A percentile compares a stretch with the other conserved stretches of the same genome.
These are phyloP conservation scores for Scaptomyza tumidula DNA, from an alignment of 2,888 invertebrate species.

Conservation along the genomic window DNA sequence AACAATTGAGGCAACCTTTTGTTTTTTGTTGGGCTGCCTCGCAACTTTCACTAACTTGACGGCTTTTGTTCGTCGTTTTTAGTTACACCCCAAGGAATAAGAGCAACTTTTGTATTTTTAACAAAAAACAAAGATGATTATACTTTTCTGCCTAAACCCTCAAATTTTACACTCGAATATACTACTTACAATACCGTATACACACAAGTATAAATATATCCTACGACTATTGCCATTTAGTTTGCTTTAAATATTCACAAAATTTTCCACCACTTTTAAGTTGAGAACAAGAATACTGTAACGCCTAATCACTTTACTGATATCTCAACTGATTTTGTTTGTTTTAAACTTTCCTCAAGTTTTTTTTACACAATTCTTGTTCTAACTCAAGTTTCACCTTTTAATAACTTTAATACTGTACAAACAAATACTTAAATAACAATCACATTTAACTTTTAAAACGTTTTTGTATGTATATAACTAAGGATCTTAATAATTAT, in stretches of 20 bases:
- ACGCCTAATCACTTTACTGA: constrained; percentile 32
- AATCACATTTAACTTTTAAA: constrained; percentile 32
- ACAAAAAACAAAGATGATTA: too few species aligned
- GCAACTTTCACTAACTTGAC: constrained; percentile 21
- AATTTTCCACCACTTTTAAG: constrained; percentile 35
- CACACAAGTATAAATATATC: constrained; percentile 47
- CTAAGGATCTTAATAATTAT: constrained; percentile 14
- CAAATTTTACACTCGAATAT: constrained; percentile 16
- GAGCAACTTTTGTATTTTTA: constrained; percentile 7
- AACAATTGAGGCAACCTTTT: constrained; percentile 20
- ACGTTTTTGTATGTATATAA: constrained; percentile 72
- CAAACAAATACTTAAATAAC: constrained; percentile 50
- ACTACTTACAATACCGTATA: constrained; percentile 28
- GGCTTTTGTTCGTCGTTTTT: constrained; percentile 38
- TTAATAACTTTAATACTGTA: constrained; percentile 55
- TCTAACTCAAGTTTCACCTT: constrained; percentile 48
- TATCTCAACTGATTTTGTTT: constrained; percentile 23
- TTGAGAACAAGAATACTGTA: constrained; percentile 22
- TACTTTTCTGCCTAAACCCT: too few species aligned
- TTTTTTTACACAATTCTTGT: constrained; percentile 45
- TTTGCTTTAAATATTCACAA: constrained; percentile 38
- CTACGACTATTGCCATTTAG: constrained; percentile 46
- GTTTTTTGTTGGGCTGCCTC: constrained; percentile 4
- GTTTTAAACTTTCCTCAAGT: constrained; percentile 25
- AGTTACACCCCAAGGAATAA: constrained; percentile 6